A percentile compares a stretch with the other conserved stretches of the same genome.
These are phyloP conservation scores for Meloidogyne hapla DNA, from an alignment of 1,140 invertebrate species.

Conservation along the genomic window DNA sequence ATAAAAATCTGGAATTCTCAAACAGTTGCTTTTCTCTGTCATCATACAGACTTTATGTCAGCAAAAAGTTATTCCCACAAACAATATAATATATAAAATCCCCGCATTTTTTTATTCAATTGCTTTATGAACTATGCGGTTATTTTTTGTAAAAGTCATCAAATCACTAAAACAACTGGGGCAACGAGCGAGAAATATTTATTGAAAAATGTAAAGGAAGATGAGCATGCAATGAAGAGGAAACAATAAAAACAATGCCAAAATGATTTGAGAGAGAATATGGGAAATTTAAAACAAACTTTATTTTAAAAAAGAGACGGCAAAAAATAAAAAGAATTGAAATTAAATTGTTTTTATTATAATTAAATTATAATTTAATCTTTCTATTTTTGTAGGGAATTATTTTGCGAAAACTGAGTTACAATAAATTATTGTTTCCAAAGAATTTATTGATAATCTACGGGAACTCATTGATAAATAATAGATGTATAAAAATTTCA, in stretches of 20 bases:
- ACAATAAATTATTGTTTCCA: too few species aligned
- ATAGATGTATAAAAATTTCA: too few species aligned
- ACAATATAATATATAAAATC: background rate
- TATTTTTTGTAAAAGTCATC: conserved; percentile 2
- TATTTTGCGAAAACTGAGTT: too few species aligned
- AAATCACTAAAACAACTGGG: conserved; percentile 1
- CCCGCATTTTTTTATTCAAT: conserved; percentile 6
- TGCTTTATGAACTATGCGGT: background rate
- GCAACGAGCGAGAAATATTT: background rate
- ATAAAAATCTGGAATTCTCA: too few species aligned
- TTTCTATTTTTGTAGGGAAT: too few species aligned
- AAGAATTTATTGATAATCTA: too few species aligned
- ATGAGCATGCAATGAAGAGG: background rate
- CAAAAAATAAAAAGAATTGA: too few species aligned
- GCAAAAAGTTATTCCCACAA: background rate
- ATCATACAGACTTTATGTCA: background rate
- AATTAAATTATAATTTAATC: too few species aligned
- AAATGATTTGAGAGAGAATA: background rate
- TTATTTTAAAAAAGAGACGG: background rate
- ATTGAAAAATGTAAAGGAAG: background rate
- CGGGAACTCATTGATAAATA: too few species aligned
- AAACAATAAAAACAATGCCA: background rate
- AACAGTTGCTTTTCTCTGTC: background rate
- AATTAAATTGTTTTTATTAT: too few species aligned
- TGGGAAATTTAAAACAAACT: background rate